Evolutionary conservation across 2,113 vertebrate genomes (phyloP), one percentile per base, ranked within the genome.

Genomic region (Sisor rabdophorus): DNA sequence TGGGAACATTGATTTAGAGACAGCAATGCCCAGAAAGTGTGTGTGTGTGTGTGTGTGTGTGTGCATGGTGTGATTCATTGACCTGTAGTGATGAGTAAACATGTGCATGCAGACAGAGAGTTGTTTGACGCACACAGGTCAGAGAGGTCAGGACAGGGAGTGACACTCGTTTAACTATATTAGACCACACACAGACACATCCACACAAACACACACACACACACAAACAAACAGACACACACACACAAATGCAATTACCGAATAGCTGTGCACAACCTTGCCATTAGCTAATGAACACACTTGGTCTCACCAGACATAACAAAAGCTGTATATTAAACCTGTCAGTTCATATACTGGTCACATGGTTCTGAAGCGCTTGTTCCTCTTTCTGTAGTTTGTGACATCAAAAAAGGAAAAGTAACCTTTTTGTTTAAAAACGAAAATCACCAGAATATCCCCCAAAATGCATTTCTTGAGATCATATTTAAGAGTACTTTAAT

Each of bases 131-230:
- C n/a, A n/a, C n/a, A n/a, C 58, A 40, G 82, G 82, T 77, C 77
- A 76, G 40, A 3, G 52, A 75, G 81, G 68, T 76, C 73, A 82
- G 61, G 36, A n/a, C 26, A 60, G 72, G 60, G 74, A 76, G 63
- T 76, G 79, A 60, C 82, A 73, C 54, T 67, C 67, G 26, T 68
- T 74, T 80, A 78, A 81, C 82, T 60, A 55, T 81, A 79, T 76
- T 68, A 69, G 70, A 74, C 78, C 52, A 30, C 59, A n/a, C 58
- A 47, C 26, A 36, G 3, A 36, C 32, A 36, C 32, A 36, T 7
- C 3, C 32, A 36, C 65, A 44, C 17, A 73, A 52, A 53, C 55
- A 44, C 55, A 22, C 72, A 53, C 20, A 61, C 80, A n/a, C 36
- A 67, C 36, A 40, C 73, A 67, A 22, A 26, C 61, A 63, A 11